Evolutionary conservation across 2,888 invertebrate species (phyloP), one percentile per base, ranked within the genome.

Genomic region (Pollenia labialis): DNA sequence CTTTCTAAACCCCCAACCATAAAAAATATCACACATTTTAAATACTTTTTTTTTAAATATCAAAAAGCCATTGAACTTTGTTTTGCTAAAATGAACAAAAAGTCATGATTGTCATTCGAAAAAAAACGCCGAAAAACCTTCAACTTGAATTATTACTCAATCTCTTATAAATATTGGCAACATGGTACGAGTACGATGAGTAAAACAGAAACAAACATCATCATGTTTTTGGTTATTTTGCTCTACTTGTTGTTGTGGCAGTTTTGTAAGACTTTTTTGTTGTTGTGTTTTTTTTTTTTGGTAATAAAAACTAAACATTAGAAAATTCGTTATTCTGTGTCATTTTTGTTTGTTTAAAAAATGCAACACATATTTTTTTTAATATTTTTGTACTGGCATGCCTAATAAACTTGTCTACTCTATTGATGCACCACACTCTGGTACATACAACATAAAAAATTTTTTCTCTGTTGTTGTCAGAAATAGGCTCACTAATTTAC

Each of bases 141-240:
- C 81, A 84, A 87, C 83, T 81, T 87, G 84, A 81, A 84, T 66
- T 66, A 74, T 87, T 87, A 81, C 81, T 81, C 84, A 87, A 87
- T 84, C 18, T 69, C 46, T 69, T 75, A 71, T 56, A 79, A 74
- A 86, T 80, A 80, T 84, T 76, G 84, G 81, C 81, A 77, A 81
- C 81, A 81, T 72, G 68, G 62, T 69, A 76, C 16, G 14, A 48
- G 40, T 44, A 48, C n/a, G 50, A 32, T 75, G 42, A 50, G 50
- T 69, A 69, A 9, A 18, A 32, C 40, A 10, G 23, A 23, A 23
- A 23, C 23, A 52, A 72, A 52, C 50, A 44, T 62, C 75, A 68
- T 60, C 32, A 60, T 75, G 68, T 60, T 75, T 81, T 7, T 69
- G 44, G 50, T 44, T 76, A 32, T 68, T 16, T 46, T 66, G 81